Conservation (phyloP, 2,888 invertebrate species). For the Laspeyria flexula region DNA sequence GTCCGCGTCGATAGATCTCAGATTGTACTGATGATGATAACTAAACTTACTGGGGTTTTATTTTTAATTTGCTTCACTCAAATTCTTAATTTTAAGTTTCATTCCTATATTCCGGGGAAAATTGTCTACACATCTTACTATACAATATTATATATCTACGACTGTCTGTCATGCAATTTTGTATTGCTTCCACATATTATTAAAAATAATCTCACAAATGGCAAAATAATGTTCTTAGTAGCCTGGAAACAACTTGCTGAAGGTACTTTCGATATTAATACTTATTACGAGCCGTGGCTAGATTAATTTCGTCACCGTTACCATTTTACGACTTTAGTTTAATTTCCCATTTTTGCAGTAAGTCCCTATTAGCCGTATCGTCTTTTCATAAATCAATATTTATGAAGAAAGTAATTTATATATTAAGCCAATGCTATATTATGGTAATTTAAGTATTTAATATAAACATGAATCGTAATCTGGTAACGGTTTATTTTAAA, state of each 20-base stretch:
- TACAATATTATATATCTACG: background rate
- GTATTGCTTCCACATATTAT: conserved; percentile 84
- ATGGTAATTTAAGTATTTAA: too few relatives aligned
- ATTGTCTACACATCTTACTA: conserved; percentile 10
- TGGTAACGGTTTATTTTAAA: conserved; percentile 39
- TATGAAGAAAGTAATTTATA: too few relatives aligned
- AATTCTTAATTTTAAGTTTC: conserved; percentile 1
- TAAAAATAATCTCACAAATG: conserved; percentile 75
- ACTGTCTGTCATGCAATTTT: conserved; percentile 41
- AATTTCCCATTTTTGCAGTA: too few relatives aligned
- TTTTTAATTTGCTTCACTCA: conserved; percentile 4
- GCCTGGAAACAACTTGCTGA: conserved; percentile 41
- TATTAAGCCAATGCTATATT: too few relatives aligned
- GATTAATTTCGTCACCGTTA: conserved; percentile 29
- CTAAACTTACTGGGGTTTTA: conserved; percentile 10
- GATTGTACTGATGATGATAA: conserved; percentile 10
- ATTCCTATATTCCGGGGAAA: background rate
- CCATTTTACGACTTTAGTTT: conserved; percentile 31
- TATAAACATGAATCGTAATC: background rate
- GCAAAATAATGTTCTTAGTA: conserved; percentile 44
- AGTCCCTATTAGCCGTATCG: background rate
- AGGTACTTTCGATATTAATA: conserved; percentile 40
- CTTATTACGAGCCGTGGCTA: conserved; percentile 21
- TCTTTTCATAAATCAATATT: too few relatives aligned
- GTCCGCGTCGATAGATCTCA: conserved; percentile 11